Percentiles rank a stretch among this genome's conserved stretches.
Conservation (phyloP, 2,113 vertebrate genomes). For the Neodon shergylaensis region DNA sequence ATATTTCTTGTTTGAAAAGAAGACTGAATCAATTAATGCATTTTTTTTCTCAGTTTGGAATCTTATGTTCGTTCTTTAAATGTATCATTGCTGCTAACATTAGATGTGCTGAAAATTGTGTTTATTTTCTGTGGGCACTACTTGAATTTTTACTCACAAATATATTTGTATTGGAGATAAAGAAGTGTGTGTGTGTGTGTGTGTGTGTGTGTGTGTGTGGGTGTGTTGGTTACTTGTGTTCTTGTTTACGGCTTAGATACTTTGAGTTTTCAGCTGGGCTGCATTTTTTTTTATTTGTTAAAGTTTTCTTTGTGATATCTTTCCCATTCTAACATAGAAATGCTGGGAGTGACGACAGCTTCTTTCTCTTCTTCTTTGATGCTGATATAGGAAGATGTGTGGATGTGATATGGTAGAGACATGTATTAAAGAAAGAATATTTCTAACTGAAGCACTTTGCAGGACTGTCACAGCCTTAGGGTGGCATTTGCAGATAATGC, state of each 20-base stretch:
- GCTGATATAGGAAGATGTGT: slow-evolving; percentile 71
- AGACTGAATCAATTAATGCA: neutral
- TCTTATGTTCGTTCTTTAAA: neutral
- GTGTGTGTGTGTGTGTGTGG: no score
- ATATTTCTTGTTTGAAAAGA: neutral
- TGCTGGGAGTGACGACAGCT: neutral
- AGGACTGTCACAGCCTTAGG: slow-evolving; percentile 32
- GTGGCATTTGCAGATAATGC: slow-evolving; percentile 65
- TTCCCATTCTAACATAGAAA: slow-evolving; percentile 48
- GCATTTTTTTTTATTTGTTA: slow-evolving; percentile 47
- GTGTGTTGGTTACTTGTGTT: neutral
- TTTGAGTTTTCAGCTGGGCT: neutral
- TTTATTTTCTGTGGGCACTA: neutral
- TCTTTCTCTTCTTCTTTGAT: slow-evolving; percentile 40
- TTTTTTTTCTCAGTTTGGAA: neutral
- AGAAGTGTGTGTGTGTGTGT: neutral
- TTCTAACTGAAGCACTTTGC: slow-evolving; percentile 55
- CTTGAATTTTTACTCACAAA: neutral
- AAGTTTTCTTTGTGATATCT: slow-evolving; percentile 63
- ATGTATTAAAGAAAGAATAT: slow-evolving; percentile 61
- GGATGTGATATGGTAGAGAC: slow-evolving; percentile 68
- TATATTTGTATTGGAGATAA: neutral
- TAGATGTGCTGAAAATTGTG: neutral
- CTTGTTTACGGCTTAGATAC: slow-evolving; percentile 32
- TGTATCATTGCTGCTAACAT: neutral